Base-by-base conservation (phyloP, 1,140 invertebrate species). In the Episyrphus balteatus region DNA sequence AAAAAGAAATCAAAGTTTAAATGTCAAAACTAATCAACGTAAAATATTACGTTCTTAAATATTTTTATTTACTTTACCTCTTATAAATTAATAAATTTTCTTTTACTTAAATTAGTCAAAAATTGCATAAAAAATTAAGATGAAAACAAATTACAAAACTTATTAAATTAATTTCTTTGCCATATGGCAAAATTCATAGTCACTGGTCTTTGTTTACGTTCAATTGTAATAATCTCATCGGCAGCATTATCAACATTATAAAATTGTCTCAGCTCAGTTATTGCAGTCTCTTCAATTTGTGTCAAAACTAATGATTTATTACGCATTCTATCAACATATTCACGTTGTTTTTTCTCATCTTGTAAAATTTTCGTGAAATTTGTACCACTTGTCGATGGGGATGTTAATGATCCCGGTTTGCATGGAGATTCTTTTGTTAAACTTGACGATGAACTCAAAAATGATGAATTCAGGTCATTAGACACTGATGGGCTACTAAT, bases 271-370 rank as follows among this genome's bases (percentile, higher is more conserved):
- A 83, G 60, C 50, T 83, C 78, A 17, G 77, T 70, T 31, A 83
- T 81, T n/a, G 81, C 81, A 50, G 73, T 70, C 55, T 83, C 81
- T 63, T 83, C 81, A 15, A 81, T 73, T 73, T 83, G 80, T 12
- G 79, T 82, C 13, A 80, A 66, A 31, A 68, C 55, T 5, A 83
- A 61, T 5, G 76, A 73, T 58, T 78, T 80, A 26, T 69, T 67
- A 18, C 64, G 71, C 52, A 76, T 71, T 51, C 74, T 70, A 12
- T 67, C 62, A 40, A 69, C 69, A 51, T 72, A 73, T 30, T 74
- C 71, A 26, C 69, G 69, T 52, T 75, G 71, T 34, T 72, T 67
- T 30, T 67, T 66, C 54, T 78, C 76, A 43, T 73, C 69, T 5
- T 66, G 71, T 10, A 78, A 57, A 40, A 79, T 78, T 42, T 70